Evolutionary conservation across 2,797 vertebrate species (phyloP), one percentile per base, ranked within the genome.

Genomic region (Clamator glandarius): DNA sequence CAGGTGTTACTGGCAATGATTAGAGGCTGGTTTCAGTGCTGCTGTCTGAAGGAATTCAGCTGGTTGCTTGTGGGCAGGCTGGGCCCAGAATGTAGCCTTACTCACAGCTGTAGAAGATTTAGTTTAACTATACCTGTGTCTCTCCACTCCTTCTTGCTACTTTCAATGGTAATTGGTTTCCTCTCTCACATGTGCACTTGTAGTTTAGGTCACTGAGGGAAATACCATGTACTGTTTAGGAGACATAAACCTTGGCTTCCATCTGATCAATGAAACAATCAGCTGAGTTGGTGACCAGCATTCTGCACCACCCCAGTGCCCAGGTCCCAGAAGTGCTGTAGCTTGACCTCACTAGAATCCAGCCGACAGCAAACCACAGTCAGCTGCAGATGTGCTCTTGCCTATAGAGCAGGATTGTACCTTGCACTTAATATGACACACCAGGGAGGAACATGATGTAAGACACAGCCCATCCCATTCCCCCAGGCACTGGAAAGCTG

Each of bases 221-320:
- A 76, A 90, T 6, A 44, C 21, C 24, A 35, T 4, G 3, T 28
- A 44, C 26, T 82, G 2, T 42, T 64, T 19, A 73, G 44, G 18
- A 61, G 25, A 62, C 5, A 15, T 4, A 78, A 75, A 57, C 31
- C 21, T 75, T 73, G 58, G 54, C 51, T 68, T 36, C 35, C 42
- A 2, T 11, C 42, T 24, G 33, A 79, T 25, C 48, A 87, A 67
- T 89, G 36, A 46, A 67, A 62, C 28, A 50, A 17, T 11, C 41
- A 75, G 46, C 15, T 0, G 0, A 67, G 28, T 6, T 79, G 13
- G 46, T 62, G 69, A 25, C 33, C 61, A 77, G 68, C 25, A 36
- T 92, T 39, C 41, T 68, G 31, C 1, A 0, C 18, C 46, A 75
- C 5, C 14, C 42, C 50, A 46, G 42, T 0, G 1, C 18, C 11